Base-by-base conservation (phyloP, 2,113 vertebrate species). In the Phodopus roborovskii region DNA sequence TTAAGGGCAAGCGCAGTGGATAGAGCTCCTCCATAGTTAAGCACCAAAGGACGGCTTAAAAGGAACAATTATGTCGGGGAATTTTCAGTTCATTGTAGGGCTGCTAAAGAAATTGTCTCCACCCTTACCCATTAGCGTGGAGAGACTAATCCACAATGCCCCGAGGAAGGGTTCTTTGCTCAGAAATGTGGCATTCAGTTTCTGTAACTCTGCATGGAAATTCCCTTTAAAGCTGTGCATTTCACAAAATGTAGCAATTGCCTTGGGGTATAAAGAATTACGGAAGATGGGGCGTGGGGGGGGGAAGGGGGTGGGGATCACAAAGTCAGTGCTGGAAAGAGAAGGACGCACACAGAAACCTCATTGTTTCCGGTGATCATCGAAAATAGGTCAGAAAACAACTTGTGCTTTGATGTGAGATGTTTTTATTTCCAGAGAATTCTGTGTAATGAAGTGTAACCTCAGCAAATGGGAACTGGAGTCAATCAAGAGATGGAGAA, bases 371-470 rank as follows among this genome's bases (percentile, higher is more conserved):
- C 74, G 86, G 91, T 81, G 58, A 96, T 96, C 91, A 97, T 94
- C 89, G 93, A 97, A 97, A 97, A 81, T 97, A 96, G 96, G 97
- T 97, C 97, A 97, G 94, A 93, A 94, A 96, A 96, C 95, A 96
- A 97, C 42, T 86, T 96, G 39, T 94, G 70, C 97, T 97, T 97
- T 97, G 97, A 97, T 97, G 97, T 96, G 96, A 92, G 45, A 92
- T 96, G 95, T 97, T 97, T 98, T 97, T 87, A 91, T 97, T 97
- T 96, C 95, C 84, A 91, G 94, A 91, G 79, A 95, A 97, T 96
- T 93, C 78, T 97, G 86, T 0, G 71, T 97, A 98, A 97, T 97
- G 97, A 97, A 97, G 86, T 97, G 89, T 96, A 98, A 97, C 96
- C 91, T 95, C 91, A 95, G 86, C 79, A 97, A 97, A 97, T 95